Evolutionary conservation across 2,888 invertebrate genomes (phyloP).

Genomic region (Sympetrum striolatum): DNA sequence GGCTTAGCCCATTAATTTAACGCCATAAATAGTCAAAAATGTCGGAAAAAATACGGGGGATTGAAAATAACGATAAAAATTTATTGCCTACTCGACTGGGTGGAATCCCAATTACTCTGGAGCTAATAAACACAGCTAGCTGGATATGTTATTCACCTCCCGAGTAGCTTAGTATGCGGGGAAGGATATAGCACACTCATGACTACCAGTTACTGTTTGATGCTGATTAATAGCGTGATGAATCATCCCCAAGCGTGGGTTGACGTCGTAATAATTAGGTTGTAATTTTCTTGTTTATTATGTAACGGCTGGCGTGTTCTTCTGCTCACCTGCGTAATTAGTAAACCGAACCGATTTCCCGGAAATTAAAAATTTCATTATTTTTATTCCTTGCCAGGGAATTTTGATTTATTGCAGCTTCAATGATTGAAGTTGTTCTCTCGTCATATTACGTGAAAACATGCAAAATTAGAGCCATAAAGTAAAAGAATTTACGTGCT

Average conservation of each 20-base stretch:
- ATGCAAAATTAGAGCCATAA: too few species aligned
- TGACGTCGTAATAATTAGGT: neutral
- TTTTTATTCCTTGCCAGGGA: too few species aligned
- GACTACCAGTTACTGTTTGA: neutral
- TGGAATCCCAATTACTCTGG: neutral
- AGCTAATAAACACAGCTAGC: neutral
- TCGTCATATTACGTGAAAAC: too few species aligned
- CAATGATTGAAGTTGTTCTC: too few species aligned
- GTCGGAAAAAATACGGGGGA: neutral
- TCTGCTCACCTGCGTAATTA: too few species aligned
- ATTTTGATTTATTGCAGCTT: too few species aligned
- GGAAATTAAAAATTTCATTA: too few species aligned
- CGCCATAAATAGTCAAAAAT: slow-evolving; percentile 37
- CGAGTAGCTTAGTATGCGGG: neutral
- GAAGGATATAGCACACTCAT: neutral
- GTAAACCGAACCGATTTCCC: too few species aligned
- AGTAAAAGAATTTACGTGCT: too few species aligned
- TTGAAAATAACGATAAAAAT: neutral
- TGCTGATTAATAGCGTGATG: neutral
- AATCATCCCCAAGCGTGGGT: neutral
- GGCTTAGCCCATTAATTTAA: neutral
- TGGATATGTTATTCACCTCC: neutral
- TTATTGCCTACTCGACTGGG: neutral
- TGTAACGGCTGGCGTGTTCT: neutral
- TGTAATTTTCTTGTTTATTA: neutral